Percentiles rank a stretch among this genome's conserved stretches.
Evolutionary conservation across 2,797 vertebrate species (phyloP).

Genomic region (Dryobates pubescens): DNA sequence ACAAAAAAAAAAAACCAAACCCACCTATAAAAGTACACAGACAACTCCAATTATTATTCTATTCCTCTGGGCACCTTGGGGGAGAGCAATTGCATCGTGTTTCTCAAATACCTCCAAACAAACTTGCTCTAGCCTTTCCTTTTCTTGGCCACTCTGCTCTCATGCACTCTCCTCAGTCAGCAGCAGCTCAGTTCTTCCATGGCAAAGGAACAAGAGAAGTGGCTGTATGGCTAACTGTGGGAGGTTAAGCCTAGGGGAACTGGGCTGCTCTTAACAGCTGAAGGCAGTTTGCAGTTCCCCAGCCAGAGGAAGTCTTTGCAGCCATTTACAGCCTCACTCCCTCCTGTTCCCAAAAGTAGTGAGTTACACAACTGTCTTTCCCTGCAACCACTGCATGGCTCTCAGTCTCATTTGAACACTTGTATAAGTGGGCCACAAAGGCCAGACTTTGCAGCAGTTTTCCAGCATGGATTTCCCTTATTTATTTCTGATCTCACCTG

Average conservation of each 20-base stretch:
- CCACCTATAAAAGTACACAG: background rate
- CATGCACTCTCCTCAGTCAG: background rate
- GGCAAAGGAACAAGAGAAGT: background rate
- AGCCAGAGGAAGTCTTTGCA: background rate
- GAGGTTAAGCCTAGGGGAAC: background rate
- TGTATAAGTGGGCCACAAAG: background rate
- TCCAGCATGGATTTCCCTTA: background rate
- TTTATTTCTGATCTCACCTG: background rate
- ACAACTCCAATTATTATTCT: background rate
- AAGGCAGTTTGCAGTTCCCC: background rate
- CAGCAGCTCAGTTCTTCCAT: background rate
- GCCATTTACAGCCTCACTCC: background rate
- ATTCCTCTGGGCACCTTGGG: background rate
- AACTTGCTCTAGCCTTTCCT: background rate
- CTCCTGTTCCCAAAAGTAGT: background rate
- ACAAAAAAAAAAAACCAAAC: background rate
- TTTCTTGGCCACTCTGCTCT: background rate
- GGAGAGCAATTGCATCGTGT: background rate
- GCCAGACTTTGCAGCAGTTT: background rate
- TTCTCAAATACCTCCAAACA: background rate
- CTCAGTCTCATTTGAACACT: background rate
- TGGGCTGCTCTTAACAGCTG: background rate
- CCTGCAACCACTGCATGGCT: rapidly evolving
- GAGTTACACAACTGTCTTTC: background rate
- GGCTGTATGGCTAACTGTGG: background rate